Percentiles rank a stretch among this genome's conserved stretches.
phyloP scores from a whole-genome alignment of 1,140 invertebrate species.

The Dendroctonus ponderosae region DNA sequence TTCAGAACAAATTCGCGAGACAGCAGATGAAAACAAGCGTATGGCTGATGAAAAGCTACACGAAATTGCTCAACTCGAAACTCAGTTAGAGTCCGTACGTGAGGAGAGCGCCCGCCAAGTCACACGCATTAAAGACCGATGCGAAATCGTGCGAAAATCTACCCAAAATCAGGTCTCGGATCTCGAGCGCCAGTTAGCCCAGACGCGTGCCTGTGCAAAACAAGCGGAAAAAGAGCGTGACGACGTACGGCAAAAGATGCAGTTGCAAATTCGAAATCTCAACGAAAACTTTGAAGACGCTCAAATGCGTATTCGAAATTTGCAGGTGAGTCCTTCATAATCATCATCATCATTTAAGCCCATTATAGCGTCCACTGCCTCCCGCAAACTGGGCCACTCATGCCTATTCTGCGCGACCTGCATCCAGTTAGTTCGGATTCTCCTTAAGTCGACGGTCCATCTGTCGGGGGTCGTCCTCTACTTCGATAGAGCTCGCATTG shows the following conservation, averaged over 20 bases:
- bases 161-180: slow-evolving; percentile 65
- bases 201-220: slow-evolving; percentile 60
- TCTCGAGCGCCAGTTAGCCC: slow-evolving; percentile 64
- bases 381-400: no score
- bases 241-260: slow-evolving; percentile 67
- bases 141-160: slow-evolving; percentile 59
- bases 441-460: no score
- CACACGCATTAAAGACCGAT: slow-evolving; percentile 52
- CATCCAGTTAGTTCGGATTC: no score
- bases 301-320: slow-evolving; percentile 61
- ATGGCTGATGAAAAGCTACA: slow-evolving; percentile 57
- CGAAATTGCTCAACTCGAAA: slow-evolving; percentile 60
- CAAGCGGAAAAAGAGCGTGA: slow-evolving; percentile 65
- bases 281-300: slow-evolving; percentile 68
- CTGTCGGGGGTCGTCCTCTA: no score
- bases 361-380: no score
- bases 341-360: no score
- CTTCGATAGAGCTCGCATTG: no score
- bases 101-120: slow-evolving; percentile 72
- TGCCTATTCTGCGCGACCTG: no score
- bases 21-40: slow-evolving; percentile 56
- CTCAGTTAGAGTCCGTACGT: slow-evolving; percentile 65
- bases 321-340: no score
- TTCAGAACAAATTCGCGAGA: slow-evolving; percentile 42
- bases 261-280: slow-evolving; percentile 64